Evolutionary conservation across 2,888 invertebrate species (phyloP).

Genomic region (Acleris holmiana): DNA sequence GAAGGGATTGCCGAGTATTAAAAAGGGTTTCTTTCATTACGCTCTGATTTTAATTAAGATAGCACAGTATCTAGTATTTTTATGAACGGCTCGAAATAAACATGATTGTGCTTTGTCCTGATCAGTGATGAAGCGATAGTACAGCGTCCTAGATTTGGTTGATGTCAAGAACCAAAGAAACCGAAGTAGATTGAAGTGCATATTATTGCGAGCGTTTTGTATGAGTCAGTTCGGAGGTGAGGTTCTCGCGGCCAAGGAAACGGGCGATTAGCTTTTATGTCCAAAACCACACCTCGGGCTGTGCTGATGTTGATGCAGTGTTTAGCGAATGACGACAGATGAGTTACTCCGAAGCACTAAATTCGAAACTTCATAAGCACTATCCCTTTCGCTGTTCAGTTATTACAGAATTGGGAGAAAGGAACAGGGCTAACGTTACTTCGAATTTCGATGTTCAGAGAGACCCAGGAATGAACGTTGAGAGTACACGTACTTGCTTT

Average conservation of each 20-base stretch:
- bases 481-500: conserved; percentile 22
- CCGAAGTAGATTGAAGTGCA: conserved; percentile 27
- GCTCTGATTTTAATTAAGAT: conserved; percentile 30
- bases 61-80: conserved; percentile 29
- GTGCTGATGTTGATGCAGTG: conserved; percentile 23
- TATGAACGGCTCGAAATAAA: conserved; percentile 10
- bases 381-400: too few relatives aligned
- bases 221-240: conserved; percentile 27
- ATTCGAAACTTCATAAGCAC: too few relatives aligned
- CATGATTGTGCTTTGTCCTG: conserved; percentile 29
- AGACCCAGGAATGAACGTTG: not conserved
- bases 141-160: conserved; percentile 20
- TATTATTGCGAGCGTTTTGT: conserved; percentile 24
- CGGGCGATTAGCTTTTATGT: conserved; percentile 13
- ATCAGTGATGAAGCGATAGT: conserved; percentile 33
- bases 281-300: conserved; percentile 4
- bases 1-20: conserved; percentile 22
- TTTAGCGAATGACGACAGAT: conserved; percentile 20
- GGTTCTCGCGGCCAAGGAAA: conserved; percentile 2
- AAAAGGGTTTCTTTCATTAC: conserved; percentile 34
- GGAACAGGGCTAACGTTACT: not conserved
- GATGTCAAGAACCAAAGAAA: conserved; percentile 31
- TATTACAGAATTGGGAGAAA: too few relatives aligned
- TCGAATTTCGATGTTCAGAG: not conserved
- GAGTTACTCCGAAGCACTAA: too few relatives aligned